Evolutionary conservation across 2,888 invertebrate genomes (phyloP).

Genomic region (Cheilosia grossa): DNA sequence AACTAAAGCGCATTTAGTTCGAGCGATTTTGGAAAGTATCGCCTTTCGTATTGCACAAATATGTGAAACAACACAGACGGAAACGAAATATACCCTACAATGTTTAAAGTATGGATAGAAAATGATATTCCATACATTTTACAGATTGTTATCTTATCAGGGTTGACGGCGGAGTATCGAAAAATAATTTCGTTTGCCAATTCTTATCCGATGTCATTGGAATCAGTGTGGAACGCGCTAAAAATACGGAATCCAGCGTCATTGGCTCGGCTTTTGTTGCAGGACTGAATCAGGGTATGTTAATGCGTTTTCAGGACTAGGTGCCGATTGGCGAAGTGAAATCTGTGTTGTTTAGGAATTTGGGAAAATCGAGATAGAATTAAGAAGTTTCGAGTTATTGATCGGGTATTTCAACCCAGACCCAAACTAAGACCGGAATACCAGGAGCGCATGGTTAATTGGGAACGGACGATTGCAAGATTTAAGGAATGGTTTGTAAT

Average conservation of each 20-base stretch:
- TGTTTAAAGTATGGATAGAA: slow-evolving; percentile 85
- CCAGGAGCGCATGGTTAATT: slow-evolving; percentile 77
- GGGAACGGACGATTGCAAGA: slow-evolving; percentile 80
- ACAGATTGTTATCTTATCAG: slow-evolving; percentile 83
- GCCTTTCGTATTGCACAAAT: slow-evolving; percentile 92
- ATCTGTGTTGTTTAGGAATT: slow-evolving; percentile 84
- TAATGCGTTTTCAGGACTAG: neutral
- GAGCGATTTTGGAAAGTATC: slow-evolving; percentile 93
- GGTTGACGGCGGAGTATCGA: slow-evolving; percentile 97
- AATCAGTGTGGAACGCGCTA: slow-evolving; percentile 89
- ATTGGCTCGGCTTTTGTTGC: slow-evolving; percentile 94
- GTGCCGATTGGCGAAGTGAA: neutral
- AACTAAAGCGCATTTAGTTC: slow-evolving; percentile 89
- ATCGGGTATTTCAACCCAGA: slow-evolving; percentile 86
- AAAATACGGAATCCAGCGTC: slow-evolving; percentile 91
- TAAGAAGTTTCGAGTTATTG: slow-evolving; percentile 85
- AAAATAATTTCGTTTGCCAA: slow-evolving; percentile 96
- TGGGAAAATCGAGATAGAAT: slow-evolving; percentile 90
- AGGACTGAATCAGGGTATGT: slow-evolving; percentile 89
- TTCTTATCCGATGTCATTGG: slow-evolving; percentile 92
- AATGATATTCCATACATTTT: neutral
- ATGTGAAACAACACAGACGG: slow-evolving; percentile 88
- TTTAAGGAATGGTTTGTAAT: slow-evolving; percentile 81
- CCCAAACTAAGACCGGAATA: slow-evolving; percentile 77
- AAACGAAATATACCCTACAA: slow-evolving; percentile 86